Evolutionary conservation across 2,888 invertebrate genomes (phyloP).

Genomic region (Rosalia funebris): DNA sequence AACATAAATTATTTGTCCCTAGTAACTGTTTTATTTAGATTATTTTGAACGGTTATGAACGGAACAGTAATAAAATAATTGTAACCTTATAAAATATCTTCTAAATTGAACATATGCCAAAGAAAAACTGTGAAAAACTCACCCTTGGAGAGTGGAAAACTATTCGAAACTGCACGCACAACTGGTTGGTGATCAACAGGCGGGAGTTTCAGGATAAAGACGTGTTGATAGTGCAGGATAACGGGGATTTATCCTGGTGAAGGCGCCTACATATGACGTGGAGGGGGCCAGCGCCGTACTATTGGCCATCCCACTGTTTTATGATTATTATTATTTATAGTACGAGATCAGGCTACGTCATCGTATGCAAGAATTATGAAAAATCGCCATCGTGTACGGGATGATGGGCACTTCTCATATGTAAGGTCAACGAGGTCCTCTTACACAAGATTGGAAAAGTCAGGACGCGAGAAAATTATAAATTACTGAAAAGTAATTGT

Average conservation of each 20-base stretch:
- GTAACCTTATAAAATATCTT: neutral
- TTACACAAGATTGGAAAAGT: no score
- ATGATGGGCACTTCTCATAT: no score
- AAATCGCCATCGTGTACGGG: neutral
- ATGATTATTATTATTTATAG: conserved; percentile 12
- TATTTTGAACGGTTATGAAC: no score
- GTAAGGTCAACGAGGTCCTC: no score
- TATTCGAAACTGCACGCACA: conserved; percentile 22
- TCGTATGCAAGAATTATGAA: conserved; percentile 4
- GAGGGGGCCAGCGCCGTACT: conserved; percentile 33
- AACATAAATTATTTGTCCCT: no score
- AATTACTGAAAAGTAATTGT: no score
- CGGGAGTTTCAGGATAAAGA: conserved; percentile 45
- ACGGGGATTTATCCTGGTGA: conserved; percentile 52
- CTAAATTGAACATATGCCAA: neutral
- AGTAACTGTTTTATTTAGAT: no score
- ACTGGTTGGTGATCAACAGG: conserved; percentile 51
- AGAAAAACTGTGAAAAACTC: no score
- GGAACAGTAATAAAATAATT: no score
- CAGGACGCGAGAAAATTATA: no score
- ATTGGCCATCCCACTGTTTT: conserved; percentile 41
- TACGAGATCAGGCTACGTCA: conserved; percentile 1
- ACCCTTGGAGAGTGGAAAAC: conserved; percentile 11
- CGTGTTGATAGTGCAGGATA: conserved; percentile 47
- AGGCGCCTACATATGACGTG: conserved; percentile 51